Conservation (phyloP, 2,888 invertebrate genomes). For the Copidosoma aretas region DNA sequence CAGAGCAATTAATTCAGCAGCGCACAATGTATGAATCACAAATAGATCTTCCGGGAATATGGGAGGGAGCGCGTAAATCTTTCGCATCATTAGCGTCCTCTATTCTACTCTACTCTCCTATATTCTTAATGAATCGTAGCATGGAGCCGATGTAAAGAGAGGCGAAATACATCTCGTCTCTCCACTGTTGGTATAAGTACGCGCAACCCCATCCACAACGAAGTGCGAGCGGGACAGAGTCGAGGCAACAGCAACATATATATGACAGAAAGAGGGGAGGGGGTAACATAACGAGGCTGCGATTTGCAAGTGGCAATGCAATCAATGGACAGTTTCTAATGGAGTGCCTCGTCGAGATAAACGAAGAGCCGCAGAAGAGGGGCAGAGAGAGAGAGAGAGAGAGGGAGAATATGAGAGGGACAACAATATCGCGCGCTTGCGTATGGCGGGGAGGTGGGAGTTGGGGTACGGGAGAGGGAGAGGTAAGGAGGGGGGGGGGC, state of each 20-base stretch:
- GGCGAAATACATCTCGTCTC: constrained; percentile 20
- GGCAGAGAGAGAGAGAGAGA: neutral
- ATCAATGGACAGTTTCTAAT: constrained; percentile 41
- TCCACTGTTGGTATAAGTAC: constrained; percentile 1
- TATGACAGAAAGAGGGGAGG: neutral
- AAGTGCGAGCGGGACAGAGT: neutral
- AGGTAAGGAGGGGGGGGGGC: constrained; percentile 51
- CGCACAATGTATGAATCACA: constrained; percentile 25
- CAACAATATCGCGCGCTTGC: constrained; percentile 13
- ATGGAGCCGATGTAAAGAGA: constrained; percentile 17
- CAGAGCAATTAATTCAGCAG: constrained; percentile 26
- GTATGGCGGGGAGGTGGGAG: constrained; percentile 3
- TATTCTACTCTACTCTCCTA: too few species aligned
- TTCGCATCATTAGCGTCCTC: constrained; percentile 35
- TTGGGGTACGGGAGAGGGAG: constrained; percentile 32
- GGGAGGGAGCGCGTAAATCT: constrained; percentile 33
- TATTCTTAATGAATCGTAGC: constrained; percentile 38
- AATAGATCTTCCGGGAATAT: constrained; percentile 17
- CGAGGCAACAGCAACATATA: neutral
- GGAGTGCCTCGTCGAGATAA: constrained; percentile 40
- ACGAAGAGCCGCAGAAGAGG: constrained; percentile 21
- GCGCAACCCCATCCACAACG: neutral
- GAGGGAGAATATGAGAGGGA: constrained; percentile 26
- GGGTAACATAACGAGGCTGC: constrained; percentile 33
- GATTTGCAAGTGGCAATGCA: constrained; percentile 41